These are phyloP conservation scores for Phalacrocorax brasilianus DNA, from an alignment of 2,113 vertebrate genomes.

Conservation along the genomic window DNA sequence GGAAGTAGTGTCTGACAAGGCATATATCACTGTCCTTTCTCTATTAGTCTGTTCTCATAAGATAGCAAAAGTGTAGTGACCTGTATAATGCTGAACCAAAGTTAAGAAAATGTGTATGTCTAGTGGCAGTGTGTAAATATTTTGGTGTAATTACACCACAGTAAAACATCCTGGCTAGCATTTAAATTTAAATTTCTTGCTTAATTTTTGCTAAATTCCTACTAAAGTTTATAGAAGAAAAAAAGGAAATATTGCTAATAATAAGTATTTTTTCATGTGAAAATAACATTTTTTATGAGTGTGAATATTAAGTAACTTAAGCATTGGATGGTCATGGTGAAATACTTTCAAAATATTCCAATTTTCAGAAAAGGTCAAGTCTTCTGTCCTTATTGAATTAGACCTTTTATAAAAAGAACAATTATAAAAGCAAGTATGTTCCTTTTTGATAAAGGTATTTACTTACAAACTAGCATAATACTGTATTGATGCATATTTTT, in stretches of 20 bases:
- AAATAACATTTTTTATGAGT: neutral
- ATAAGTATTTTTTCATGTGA: neutral
- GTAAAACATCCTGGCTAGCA: neutral
- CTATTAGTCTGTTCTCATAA: neutral
- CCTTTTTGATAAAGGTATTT: neutral
- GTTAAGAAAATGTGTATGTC: neutral
- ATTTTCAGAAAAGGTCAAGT: neutral
- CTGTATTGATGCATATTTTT: neutral
- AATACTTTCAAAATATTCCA: neutral
- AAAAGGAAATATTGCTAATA: neutral
- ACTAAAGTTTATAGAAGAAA: neutral
- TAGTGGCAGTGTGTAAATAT: neutral
- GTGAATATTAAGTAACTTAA: neutral
- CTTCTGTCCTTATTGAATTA: neutral
- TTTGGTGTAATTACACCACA: neutral
- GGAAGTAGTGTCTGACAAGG: neutral
- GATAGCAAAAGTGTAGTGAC: neutral
- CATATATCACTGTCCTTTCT: neutral
- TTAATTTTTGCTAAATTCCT: neutral
- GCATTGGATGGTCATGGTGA: neutral
- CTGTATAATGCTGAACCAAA: neutral
- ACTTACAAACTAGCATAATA: neutral
- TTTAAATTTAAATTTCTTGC: neutral
- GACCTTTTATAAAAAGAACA: neutral
- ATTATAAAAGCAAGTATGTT: neutral